Percentiles rank a stretch among this genome's conserved stretches.
Evolutionary conservation across 2,797 vertebrate genomes (phyloP).

Genomic region (Kryptopterus vitreolus): DNA sequence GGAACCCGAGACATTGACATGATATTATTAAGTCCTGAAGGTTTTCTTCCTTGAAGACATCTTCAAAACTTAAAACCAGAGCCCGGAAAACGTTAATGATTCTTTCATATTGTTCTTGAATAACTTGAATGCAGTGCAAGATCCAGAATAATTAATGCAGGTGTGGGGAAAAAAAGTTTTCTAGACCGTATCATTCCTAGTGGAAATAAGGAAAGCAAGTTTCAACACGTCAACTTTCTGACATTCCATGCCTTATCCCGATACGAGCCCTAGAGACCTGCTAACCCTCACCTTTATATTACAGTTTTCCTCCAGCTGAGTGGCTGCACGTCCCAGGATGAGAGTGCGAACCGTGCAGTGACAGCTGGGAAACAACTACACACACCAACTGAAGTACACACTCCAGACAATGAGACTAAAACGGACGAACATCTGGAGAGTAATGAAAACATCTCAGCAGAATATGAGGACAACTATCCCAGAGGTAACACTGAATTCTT

Average conservation of each 20-base stretch:
- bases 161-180: neutral
- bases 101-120: too few species aligned
- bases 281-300: conserved; percentile 1
- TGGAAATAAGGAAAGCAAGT: neutral
- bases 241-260: neutral
- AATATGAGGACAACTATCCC: conserved; percentile 47
- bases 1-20: neutral
- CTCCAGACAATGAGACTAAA: conserved; percentile 4
- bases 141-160: neutral
- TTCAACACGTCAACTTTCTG: neutral
- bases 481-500: conserved; percentile 44
- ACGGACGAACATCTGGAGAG: conserved; percentile 14
- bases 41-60: neutral
- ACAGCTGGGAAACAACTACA: conserved; percentile 34
- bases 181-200: too few species aligned
- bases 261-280: neutral
- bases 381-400: neutral
- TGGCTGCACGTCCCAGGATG: conserved; percentile 41
- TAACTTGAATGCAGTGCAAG: neutral
- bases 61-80: neutral
- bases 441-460: conserved; percentile 41
- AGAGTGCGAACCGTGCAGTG: conserved; percentile 32
- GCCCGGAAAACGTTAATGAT: neutral
- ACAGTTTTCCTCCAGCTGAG: conserved; percentile 51
- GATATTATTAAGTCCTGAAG: neutral